Percentiles rank a stretch among this genome's conserved stretches.
Conservation (phyloP, 2,888 invertebrate genomes). For the Cataglyphis cursor region DNA sequence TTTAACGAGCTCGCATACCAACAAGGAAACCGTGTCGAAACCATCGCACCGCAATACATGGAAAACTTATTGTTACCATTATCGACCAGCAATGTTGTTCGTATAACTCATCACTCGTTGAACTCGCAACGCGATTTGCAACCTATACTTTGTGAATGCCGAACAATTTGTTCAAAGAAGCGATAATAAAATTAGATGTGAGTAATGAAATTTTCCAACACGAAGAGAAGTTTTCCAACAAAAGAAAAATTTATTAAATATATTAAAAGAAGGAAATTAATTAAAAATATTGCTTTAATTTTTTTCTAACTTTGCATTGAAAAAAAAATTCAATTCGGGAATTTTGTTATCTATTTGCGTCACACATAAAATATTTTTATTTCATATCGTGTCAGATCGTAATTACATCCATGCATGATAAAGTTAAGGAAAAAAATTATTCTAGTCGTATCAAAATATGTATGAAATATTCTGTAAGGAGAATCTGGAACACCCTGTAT, state of each 20-base stretch:
- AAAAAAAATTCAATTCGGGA: neutral
- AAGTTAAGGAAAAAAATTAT: neutral
- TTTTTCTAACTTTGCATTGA: too few species aligned
- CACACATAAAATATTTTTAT: neutral
- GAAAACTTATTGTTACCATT: constrained; percentile 70
- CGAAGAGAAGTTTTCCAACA: too few species aligned
- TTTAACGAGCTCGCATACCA: constrained; percentile 76
- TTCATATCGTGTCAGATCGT: neutral
- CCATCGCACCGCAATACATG: constrained; percentile 70
- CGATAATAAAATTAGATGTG: constrained; percentile 32
- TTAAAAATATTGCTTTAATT: too few species aligned
- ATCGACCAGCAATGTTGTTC: constrained; percentile 54
- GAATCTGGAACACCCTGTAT: constrained; percentile 12
- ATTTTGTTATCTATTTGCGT: neutral
- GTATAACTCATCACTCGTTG: constrained; percentile 45
- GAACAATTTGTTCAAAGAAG: neutral
- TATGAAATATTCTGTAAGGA: neutral
- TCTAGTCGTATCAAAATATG: neutral
- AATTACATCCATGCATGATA: neutral
- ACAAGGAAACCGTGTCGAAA: constrained; percentile 67
- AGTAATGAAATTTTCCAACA: too few species aligned
- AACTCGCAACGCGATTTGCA: constrained; percentile 38
- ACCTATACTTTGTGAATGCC: constrained; percentile 18
- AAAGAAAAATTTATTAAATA: too few species aligned
- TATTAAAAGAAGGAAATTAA: too few species aligned